phyloP scores from a whole-genome alignment of 64 coral and sea anemone species.

The Actinia tenebrosa region DNA sequence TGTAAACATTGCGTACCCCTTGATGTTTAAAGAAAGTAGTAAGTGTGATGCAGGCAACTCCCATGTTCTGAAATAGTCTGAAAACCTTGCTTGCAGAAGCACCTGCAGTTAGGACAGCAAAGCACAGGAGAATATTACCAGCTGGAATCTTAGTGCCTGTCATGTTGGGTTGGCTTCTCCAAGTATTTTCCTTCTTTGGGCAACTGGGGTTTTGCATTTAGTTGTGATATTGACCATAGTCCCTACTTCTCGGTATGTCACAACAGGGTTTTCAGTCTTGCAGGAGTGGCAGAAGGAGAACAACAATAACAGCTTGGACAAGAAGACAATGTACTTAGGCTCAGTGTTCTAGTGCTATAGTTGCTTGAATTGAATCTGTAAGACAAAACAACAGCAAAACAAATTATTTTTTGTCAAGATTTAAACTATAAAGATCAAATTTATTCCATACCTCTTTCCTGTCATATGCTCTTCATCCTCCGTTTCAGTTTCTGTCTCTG shows the following conservation, averaged over 20 bases:
- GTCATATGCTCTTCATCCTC: too few relatives aligned
- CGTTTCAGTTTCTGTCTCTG: too few relatives aligned
- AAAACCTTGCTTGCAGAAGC: neutral
- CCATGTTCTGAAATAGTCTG: neutral
- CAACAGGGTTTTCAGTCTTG: slow-evolving; percentile 20
- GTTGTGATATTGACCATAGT: slow-evolving; percentile 23
- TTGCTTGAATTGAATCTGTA: too few relatives aligned
- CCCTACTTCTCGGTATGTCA: slow-evolving; percentile 5
- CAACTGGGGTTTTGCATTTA: slow-evolving; percentile 16
- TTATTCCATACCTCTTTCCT: too few relatives aligned
- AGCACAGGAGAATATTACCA: slow-evolving; percentile 24
- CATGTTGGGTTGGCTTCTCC: slow-evolving; percentile 31
- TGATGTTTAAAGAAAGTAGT: too few relatives aligned
- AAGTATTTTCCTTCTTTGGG: slow-evolving; percentile 7
- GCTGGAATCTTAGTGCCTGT: slow-evolving; percentile 14
- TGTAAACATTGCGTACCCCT: too few relatives aligned
- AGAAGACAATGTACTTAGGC: too few relatives aligned
- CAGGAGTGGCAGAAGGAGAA: slow-evolving; percentile 16
- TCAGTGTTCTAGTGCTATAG: too few relatives aligned
- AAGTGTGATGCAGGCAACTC: neutral
- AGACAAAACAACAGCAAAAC: too few relatives aligned
- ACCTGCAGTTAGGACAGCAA: neutral
- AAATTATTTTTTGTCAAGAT: too few relatives aligned
- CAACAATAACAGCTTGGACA: slow-evolving; percentile 23
- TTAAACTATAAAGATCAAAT: too few relatives aligned